A percentile compares a stretch with the other conserved stretches of the same genome.
phyloP scores from a whole-genome alignment of 2,113 vertebrate genomes.

The Sylvietta virens region DNA sequence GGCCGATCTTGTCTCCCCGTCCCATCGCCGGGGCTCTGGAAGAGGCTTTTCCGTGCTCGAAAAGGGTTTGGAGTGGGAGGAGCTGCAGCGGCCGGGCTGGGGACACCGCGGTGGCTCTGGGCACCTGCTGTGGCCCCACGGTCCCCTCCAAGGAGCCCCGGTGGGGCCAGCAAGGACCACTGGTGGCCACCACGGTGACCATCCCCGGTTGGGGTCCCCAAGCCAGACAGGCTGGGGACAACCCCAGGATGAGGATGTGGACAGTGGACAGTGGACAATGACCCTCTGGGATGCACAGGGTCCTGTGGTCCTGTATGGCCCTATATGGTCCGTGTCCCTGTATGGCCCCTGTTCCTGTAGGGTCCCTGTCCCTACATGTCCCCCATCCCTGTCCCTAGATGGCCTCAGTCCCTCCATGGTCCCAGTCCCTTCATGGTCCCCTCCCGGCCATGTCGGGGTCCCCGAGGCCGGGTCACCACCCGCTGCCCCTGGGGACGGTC shows the following conservation, averaged over 20 bases:
- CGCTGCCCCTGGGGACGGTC: accelerated
- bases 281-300: accelerated
- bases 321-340: accelerated
- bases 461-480: accelerated
- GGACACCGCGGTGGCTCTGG: accelerated
- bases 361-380: no score
- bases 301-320: accelerated
- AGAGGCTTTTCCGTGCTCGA: background rate
- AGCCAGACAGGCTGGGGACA: background rate
- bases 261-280: accelerated
- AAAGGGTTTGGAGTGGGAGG: background rate
- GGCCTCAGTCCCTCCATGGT: background rate
- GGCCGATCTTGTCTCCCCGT: background rate
- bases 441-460: accelerated
- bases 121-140: accelerated
- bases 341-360: background rate
- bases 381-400: background rate
- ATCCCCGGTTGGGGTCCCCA: background rate
- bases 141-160: background rate
- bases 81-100: accelerated
- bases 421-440: background rate
- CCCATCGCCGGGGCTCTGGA: background rate
- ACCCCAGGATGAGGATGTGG: accelerated
- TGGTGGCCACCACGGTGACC: accelerated
- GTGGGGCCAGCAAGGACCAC: background rate